Evolutionary conservation across 2,888 invertebrate species (phyloP), one percentile per base, ranked within the genome.

Genomic region (Helicoverpa assulta): DNA sequence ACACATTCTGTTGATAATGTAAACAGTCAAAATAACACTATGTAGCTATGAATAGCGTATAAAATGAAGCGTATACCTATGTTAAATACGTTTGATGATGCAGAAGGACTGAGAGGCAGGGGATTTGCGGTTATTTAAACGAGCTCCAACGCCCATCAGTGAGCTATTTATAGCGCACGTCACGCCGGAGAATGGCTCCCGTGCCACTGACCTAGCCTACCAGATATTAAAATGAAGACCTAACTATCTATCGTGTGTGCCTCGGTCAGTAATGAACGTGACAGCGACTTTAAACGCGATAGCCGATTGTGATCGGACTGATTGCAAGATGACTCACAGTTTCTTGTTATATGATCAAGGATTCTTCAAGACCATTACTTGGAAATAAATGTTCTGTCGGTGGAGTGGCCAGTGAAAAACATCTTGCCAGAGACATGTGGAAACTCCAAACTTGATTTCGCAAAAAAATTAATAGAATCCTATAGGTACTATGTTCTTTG

Each of bases 151-250:
- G 80, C 75, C 80, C 82, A 85, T 87, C 83, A 83, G 73, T 67
- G 72, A 59, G 74, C 86, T 92, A 92, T 91, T 91, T 89, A 89
- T 90, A 91, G 85, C 79, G 66, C 59, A 77, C 81, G 80, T 77
- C 73, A 79, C 77, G 77, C 69, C 68, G 77, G 78, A 82, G 79
- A 78, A 82, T 69, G 73, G 80, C 83, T 86, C 82, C 82, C 88
- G 89, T 90, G 91, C 91, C 89, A 91, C 92, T 92, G 92, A 91
- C 92, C 91, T 91, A 91, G 86, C 90, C 86, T 85, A 89, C 84
- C 85, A 85, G 82, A 85, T 82, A 82, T 86, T 84, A 84, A 83
- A 81, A 80, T 74, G 65, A 76, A 78, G 63, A 73, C 66, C 56
- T 68, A 65, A 66, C 53, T 73, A 78, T 67, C 73, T 70, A 76